Percentiles rank a stretch among this genome's conserved stretches.
Evolutionary conservation across 2,888 invertebrate genomes (phyloP).

Genomic region (Drosophila fungiperda): DNA sequence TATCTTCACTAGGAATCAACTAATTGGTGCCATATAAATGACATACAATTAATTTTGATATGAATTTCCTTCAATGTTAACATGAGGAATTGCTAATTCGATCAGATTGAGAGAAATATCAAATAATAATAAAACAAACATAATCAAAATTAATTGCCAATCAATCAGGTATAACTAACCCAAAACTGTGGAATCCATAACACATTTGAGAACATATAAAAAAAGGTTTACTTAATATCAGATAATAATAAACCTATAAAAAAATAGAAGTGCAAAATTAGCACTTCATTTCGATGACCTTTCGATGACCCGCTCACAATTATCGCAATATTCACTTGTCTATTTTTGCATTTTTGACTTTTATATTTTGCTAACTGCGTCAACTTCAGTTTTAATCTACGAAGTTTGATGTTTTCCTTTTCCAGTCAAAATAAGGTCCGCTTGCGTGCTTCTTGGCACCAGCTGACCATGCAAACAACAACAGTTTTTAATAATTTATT

Average conservation of each 20-base stretch:
- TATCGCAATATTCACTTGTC: slow-evolving; percentile 34
- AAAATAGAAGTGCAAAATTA: background rate
- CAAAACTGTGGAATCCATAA: background rate
- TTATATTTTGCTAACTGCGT: slow-evolving; percentile 42
- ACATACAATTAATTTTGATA: too few relatives aligned
- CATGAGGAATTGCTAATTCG: background rate
- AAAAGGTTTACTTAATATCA: background rate
- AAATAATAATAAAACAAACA: background rate
- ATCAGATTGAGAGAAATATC: background rate
- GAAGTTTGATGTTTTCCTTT: background rate
- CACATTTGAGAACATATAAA: background rate
- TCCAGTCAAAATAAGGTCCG: slow-evolving; percentile 3
- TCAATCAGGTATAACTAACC: background rate
- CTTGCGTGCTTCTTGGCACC: slow-evolving; percentile 34
- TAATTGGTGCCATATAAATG: background rate
- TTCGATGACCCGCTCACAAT: slow-evolving; percentile 39
- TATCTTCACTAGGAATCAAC: slow-evolving; percentile 9
- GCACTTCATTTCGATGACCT: slow-evolving; percentile 33
- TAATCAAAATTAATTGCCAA: background rate
- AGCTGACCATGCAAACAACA: slow-evolving; percentile 31
- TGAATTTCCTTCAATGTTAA: background rate
- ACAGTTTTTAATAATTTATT: slow-evolving; percentile 67
- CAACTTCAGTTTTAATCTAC: slow-evolving; percentile 50
- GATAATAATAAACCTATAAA: too few relatives aligned
- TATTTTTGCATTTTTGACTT: slow-evolving; percentile 47